Percentiles rank a stretch among this genome's conserved stretches.
phyloP scores from a whole-genome alignment of 2,888 invertebrate genomes.

The Heterodera filipjevi region DNA sequence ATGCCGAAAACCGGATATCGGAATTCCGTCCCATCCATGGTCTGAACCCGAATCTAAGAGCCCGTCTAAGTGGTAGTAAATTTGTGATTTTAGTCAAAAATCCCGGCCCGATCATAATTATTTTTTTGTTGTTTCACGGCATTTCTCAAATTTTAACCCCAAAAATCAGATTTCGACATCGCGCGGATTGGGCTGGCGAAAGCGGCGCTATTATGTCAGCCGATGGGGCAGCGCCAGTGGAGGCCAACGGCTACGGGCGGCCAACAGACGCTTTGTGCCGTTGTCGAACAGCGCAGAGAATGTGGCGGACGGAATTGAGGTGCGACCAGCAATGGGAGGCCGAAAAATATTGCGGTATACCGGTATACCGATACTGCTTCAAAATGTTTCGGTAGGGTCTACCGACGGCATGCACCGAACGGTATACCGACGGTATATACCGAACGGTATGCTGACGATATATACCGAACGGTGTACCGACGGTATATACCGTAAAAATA shows the following conservation, averaged over 20 bases:
- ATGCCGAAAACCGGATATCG: too few species aligned
- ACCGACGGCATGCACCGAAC: too few species aligned
- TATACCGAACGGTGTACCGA: too few species aligned
- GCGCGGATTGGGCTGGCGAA: not conserved
- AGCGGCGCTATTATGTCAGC: constrained; percentile 13
- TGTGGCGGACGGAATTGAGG: not conserved
- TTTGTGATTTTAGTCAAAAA: not conserved
- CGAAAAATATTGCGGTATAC: too few species aligned
- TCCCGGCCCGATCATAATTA: not conserved
- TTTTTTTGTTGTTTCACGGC: not conserved
- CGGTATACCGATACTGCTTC: too few species aligned
- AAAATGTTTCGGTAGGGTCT: too few species aligned
- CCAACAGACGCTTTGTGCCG: not conserved
- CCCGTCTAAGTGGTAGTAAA: too few species aligned
- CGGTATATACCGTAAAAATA: too few species aligned
- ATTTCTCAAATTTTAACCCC: not conserved
- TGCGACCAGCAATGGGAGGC: not conserved
- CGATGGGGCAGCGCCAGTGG: not conserved
- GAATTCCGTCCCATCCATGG: too few species aligned
- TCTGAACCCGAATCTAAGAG: too few species aligned
- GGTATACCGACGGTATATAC: too few species aligned
- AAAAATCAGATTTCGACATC: not conserved
- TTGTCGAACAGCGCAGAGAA: not conserved
- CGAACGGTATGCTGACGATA: too few species aligned
- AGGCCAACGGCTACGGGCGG: not conserved